phyloP scores from a whole-genome alignment of 2,888 invertebrate species.

The Leptopilina drosophilae region DNA sequence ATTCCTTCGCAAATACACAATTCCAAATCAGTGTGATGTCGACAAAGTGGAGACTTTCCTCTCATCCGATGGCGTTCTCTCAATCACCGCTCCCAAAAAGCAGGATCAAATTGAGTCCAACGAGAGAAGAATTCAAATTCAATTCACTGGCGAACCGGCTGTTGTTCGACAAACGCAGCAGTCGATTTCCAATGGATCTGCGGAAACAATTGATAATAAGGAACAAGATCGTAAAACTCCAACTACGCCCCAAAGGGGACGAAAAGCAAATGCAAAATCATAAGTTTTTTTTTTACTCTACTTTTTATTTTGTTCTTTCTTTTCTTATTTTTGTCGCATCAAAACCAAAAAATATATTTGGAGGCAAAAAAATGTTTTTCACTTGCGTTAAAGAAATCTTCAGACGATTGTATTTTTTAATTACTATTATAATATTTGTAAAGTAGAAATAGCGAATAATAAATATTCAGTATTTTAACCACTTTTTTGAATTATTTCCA shows the following conservation, averaged over 20 bases:
- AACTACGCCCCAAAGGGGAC: constrained; percentile 36
- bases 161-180: constrained; percentile 11
- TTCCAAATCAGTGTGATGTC: constrained; percentile 79
- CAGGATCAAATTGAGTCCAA: constrained; percentile 55
- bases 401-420: too few species aligned
- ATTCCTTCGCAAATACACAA: constrained; percentile 60
- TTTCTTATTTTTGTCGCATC: too few species aligned
- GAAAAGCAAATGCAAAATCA: constrained; percentile 22
- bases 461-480: too few species aligned
- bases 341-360: too few species aligned
- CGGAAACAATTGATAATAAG: background rate
- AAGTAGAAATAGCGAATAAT: too few species aligned
- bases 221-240: constrained; percentile 20
- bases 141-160: constrained; percentile 48
- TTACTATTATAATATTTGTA: too few species aligned
- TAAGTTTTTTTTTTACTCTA: too few species aligned
- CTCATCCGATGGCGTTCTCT: constrained; percentile 89
- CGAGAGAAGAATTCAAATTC: constrained; percentile 56
- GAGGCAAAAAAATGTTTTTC: too few species aligned
- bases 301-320: too few species aligned
- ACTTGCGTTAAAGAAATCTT: too few species aligned
- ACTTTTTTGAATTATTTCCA: too few species aligned
- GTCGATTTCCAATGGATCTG: background rate
- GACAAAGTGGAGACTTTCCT: constrained; percentile 86
- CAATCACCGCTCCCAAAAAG: constrained; percentile 85